A percentile compares a stretch with the other conserved stretches of the same genome.
phyloP scores from a whole-genome alignment of 2,113 vertebrate genomes.

The Cynocephalus volans region DNA sequence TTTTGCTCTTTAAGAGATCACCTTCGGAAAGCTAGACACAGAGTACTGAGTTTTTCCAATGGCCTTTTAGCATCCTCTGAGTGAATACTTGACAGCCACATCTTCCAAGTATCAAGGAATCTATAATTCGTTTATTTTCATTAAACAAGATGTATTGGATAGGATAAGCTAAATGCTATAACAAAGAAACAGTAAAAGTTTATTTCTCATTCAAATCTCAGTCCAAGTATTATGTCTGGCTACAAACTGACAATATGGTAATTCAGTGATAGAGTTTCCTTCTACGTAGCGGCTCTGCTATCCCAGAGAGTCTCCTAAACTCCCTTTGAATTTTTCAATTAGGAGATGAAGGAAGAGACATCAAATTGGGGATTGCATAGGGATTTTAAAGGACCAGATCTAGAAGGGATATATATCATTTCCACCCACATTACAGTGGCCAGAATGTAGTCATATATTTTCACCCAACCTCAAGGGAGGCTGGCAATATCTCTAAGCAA shows the following conservation, averaged over 20 bases:
- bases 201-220: neutral
- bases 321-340: constrained; percentile 8
- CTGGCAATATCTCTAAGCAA: neutral
- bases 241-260: neutral
- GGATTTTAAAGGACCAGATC: neutral
- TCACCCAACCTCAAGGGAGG: neutral
- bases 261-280: neutral
- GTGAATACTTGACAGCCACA: neutral
- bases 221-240: neutral
- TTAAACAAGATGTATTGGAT: neutral
- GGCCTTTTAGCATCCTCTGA: neutral
- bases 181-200: neutral
- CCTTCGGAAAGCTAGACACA: neutral
- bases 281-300: neutral
- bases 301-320: neutral
- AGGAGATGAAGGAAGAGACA: neutral
- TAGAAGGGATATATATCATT: neutral
- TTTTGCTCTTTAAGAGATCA: neutral
- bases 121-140: neutral
- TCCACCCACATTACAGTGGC: neutral
- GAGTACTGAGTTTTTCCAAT: neutral
- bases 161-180: neutral
- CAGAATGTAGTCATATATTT: neutral
- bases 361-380: neutral
- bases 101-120: neutral